Conservation (phyloP, 1,140 invertebrate genomes). For the Orussus abietinus region DNA sequence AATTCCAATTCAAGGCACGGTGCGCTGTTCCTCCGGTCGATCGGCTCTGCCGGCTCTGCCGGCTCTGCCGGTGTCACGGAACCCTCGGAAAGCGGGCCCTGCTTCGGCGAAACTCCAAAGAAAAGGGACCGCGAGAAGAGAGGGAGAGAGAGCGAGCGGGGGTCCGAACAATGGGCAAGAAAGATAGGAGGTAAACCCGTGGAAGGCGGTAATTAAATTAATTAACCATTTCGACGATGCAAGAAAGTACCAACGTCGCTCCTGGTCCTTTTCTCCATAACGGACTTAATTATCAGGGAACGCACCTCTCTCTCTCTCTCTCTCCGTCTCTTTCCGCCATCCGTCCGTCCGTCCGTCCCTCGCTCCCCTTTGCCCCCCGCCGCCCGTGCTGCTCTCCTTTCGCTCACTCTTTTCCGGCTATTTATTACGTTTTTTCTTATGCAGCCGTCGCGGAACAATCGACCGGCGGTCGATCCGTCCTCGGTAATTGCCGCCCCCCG, state of each 20-base stretch:
- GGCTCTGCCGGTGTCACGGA: too few species aligned
- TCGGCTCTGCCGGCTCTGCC: too few species aligned
- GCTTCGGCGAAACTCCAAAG: too few species aligned
- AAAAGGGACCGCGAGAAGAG: too few species aligned
- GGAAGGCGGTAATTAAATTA: slow-evolving; percentile 45
- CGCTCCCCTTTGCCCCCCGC: not conserved
- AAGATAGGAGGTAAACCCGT: too few species aligned
- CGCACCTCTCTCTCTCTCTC: slow-evolving; percentile 7
- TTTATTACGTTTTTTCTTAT: slow-evolving; percentile 43
- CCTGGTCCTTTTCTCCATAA: slow-evolving; percentile 38
- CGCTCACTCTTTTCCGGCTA: slow-evolving; percentile 27
- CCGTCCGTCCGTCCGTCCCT: slow-evolving; percentile 11
- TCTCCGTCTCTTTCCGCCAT: not conserved
- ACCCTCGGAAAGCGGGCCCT: too few species aligned
- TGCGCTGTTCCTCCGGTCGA: too few species aligned
- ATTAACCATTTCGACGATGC: slow-evolving; percentile 47
- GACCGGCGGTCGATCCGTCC: too few species aligned
- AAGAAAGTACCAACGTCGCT: slow-evolving; percentile 27
- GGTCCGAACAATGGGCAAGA: too few species aligned
- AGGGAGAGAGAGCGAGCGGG: too few species aligned
- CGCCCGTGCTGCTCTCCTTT: not conserved
- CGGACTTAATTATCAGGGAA: slow-evolving; percentile 38
- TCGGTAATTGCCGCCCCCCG: not conserved
- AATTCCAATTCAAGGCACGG: too few species aligned
- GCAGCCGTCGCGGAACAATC: slow-evolving; percentile 26